Percentiles rank a stretch among this genome's conserved stretches.
phyloP scores from a whole-genome alignment of 1,140 invertebrate genomes.

The Sarcophaga bullata region DNA sequence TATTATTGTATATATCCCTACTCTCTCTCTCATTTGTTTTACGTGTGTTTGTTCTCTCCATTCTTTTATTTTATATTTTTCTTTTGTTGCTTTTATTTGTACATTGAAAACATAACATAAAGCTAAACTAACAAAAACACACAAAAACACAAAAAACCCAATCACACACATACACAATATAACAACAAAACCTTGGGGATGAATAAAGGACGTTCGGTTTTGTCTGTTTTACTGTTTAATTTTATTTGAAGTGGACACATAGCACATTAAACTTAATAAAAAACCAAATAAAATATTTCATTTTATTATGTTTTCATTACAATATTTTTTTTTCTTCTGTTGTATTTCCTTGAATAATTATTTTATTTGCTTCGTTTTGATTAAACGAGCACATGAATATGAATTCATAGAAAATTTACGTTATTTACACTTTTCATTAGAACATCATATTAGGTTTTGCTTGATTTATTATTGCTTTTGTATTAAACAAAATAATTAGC shows the following conservation, averaged over 20 bases:
- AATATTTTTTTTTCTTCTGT: not conserved
- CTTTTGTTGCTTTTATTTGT: not conserved
- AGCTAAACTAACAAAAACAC: not conserved
- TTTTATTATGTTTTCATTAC: no score
- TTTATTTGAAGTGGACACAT: not conserved
- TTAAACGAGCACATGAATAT: not conserved
- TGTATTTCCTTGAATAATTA: not conserved
- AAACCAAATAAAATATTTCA: not conserved
- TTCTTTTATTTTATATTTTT: constrained; percentile 4
- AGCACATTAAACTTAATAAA: not conserved
- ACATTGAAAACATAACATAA: constrained; percentile 12
- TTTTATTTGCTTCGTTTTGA: not conserved
- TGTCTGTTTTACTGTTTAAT: not conserved
- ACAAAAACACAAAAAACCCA: not conserved
- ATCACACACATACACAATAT: not conserved
- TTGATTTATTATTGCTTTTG: not conserved
- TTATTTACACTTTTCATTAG: not conserved
- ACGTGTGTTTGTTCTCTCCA: not conserved
- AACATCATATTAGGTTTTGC: not conserved
- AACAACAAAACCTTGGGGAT: constrained; percentile 8
- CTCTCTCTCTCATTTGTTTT: not conserved
- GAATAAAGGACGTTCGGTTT: constrained; percentile 22
- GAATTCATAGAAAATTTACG: not conserved
- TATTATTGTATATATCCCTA: not conserved
- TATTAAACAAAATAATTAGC: not conserved